Evolutionary conservation across 2,113 vertebrate species (phyloP).

Genomic region (Macquaria ambigua): DNA sequence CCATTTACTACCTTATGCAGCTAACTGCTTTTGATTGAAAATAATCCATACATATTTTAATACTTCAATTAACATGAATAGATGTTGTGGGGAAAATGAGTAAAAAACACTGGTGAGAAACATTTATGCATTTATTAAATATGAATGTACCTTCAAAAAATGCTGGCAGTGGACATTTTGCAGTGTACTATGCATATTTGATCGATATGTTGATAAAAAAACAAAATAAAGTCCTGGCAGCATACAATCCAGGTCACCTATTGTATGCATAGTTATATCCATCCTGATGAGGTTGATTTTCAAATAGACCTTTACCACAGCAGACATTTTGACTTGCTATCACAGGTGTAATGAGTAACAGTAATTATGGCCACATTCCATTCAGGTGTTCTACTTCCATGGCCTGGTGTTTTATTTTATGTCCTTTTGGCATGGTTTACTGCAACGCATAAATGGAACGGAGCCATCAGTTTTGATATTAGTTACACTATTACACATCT

Average conservation of each 20-base stretch:
- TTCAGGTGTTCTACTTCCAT: background rate
- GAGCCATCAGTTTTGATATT: background rate
- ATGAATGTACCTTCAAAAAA: background rate
- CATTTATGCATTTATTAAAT: too few species aligned
- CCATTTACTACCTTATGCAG: background rate
- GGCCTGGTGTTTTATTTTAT: background rate
- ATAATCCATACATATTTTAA: too few species aligned
- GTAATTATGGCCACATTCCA: background rate
- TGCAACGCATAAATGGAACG: background rate
- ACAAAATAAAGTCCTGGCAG: too few species aligned
- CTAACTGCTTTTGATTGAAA: too few species aligned
- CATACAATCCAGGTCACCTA: background rate
- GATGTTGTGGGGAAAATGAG: too few species aligned
- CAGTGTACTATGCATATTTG: background rate
- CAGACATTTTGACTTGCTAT: background rate
- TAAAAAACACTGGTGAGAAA: too few species aligned
- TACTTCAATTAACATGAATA: too few species aligned
- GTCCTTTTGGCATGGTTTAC: background rate
- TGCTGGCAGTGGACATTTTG: background rate
- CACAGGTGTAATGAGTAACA: background rate
- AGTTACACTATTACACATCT: background rate
- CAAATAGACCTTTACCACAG: background rate
- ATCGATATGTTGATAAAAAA: too few species aligned
- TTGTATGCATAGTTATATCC: background rate
- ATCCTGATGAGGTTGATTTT: background rate